Evolutionary conservation across 2,797 vertebrate genomes (phyloP).

Genomic region (Momotus momota): DNA sequence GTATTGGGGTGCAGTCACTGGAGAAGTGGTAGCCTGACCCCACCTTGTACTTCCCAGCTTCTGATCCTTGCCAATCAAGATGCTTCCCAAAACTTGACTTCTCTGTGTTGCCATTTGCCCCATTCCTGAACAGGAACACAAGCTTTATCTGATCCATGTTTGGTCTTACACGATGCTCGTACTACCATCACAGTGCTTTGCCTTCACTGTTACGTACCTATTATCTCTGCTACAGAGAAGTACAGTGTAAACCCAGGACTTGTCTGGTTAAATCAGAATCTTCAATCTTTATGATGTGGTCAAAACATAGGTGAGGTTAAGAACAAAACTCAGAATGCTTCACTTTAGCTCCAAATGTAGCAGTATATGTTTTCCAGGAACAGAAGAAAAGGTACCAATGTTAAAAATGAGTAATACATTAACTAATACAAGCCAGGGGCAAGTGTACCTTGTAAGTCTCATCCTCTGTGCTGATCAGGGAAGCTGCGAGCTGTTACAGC

Average conservation of each 20-base stretch:
- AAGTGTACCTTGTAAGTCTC: background rate
- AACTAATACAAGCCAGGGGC: background rate
- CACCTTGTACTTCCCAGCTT: background rate
- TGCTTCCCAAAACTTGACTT: background rate
- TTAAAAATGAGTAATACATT: background rate
- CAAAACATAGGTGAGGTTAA: background rate
- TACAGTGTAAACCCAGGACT: background rate
- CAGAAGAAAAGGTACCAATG: background rate
- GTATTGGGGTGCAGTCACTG: no score
- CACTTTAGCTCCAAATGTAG: no score
- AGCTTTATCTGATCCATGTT: background rate
- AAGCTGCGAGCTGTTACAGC: background rate
- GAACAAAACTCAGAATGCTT: background rate
- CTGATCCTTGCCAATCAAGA: background rate
- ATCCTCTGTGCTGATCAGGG: background rate
- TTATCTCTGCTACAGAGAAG: background rate
- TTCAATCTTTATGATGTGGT: background rate
- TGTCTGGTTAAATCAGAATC: background rate
- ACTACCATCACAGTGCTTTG: fast-evolving
- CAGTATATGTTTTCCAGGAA: background rate
- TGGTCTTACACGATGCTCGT: fast-evolving
- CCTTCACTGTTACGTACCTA: background rate
- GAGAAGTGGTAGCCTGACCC: background rate
- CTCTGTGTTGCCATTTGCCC: fast-evolving
- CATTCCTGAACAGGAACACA: background rate